Evolutionary conservation across 1,140 invertebrate species (phyloP).

Genomic region (Antheraea pernyi): DNA sequence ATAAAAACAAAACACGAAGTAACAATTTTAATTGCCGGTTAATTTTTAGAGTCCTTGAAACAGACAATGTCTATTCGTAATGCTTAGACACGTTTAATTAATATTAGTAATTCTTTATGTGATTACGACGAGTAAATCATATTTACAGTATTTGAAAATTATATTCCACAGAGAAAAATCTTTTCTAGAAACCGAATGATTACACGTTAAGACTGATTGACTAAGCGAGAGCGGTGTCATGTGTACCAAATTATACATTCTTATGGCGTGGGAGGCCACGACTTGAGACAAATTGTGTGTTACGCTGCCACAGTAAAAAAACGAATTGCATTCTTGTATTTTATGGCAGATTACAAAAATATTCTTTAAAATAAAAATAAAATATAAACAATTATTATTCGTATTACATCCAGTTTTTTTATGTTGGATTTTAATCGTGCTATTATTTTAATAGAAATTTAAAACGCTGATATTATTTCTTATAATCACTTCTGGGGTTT

Average conservation of each 20-base stretch:
- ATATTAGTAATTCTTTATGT: too few relatives aligned
- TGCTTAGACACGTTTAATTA: too few relatives aligned
- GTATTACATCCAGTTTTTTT: background rate
- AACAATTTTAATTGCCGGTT: too few relatives aligned
- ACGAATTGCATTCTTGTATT: slow-evolving; percentile 4
- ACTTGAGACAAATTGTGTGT: slow-evolving; percentile 38
- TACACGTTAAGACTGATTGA: slow-evolving; percentile 36
- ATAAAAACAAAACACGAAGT: too few relatives aligned
- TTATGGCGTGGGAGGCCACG: slow-evolving; percentile 33
- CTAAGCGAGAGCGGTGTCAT: slow-evolving; percentile 34
- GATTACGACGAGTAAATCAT: too few relatives aligned
- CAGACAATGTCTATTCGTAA: too few relatives aligned
- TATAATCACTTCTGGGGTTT: background rate
- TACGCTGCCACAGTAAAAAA: slow-evolving; percentile 23
- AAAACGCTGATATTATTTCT: background rate
- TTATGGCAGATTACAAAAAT: background rate
- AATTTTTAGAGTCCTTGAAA: too few relatives aligned
- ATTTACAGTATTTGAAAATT: too few relatives aligned
- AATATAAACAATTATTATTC: too few relatives aligned
- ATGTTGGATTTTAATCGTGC: background rate
- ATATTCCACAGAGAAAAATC: slow-evolving; percentile 8
- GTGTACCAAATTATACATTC: slow-evolving; percentile 32
- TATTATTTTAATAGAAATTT: background rate
- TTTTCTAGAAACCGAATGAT: slow-evolving; percentile 45
- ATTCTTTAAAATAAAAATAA: background rate